A percentile compares a stretch with the other conserved stretches of the same genome.
Evolutionary conservation across 2,888 invertebrate genomes (phyloP).

Genomic region (Siphonodentalium dalli): DNA sequence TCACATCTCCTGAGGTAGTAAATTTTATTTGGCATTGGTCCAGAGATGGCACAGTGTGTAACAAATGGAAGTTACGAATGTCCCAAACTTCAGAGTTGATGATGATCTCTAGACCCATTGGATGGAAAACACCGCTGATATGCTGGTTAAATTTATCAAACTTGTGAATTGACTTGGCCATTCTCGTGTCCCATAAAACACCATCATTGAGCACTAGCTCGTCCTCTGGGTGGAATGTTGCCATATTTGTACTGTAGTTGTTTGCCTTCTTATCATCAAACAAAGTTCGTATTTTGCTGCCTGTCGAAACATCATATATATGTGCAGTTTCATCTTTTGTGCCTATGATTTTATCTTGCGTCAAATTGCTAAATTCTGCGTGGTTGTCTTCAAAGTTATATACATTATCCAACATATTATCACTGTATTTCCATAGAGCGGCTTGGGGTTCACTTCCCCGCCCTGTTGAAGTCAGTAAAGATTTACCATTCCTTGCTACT

Average conservation of each 20-base stretch:
- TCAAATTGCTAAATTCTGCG: constrained; percentile 84
- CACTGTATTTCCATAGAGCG: constrained; percentile 73
- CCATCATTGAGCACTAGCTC: constrained; percentile 95
- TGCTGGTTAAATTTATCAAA: constrained; percentile 97
- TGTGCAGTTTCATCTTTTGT: constrained; percentile 84
- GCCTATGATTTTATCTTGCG: constrained; percentile 85
- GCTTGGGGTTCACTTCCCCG: constrained; percentile 83
- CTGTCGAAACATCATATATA: constrained; percentile 88
- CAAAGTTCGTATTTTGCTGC: constrained; percentile 76
- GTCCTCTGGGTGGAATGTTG: constrained; percentile 92
- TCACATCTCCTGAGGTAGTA: constrained; percentile 83
- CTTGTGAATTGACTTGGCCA: constrained; percentile 87
- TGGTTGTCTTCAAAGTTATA: constrained; percentile 83
- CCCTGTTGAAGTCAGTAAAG: constrained; percentile 85
- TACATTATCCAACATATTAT: constrained; percentile 67
- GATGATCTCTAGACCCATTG: constrained; percentile 92
- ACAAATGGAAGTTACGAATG: constrained; percentile 87
- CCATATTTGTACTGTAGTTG: constrained; percentile 90
- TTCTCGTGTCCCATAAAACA: constrained; percentile 90
- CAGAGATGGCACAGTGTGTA: constrained; percentile 91
- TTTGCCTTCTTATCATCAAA: constrained; percentile 83
- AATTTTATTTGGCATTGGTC: constrained; percentile 91
- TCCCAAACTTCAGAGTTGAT: constrained; percentile 99
- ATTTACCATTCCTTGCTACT: constrained; percentile 72
- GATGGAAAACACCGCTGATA: constrained; percentile 94